phyloP scores from a whole-genome alignment of 1,140 invertebrate species.

The Matsumurasca onukii region DNA sequence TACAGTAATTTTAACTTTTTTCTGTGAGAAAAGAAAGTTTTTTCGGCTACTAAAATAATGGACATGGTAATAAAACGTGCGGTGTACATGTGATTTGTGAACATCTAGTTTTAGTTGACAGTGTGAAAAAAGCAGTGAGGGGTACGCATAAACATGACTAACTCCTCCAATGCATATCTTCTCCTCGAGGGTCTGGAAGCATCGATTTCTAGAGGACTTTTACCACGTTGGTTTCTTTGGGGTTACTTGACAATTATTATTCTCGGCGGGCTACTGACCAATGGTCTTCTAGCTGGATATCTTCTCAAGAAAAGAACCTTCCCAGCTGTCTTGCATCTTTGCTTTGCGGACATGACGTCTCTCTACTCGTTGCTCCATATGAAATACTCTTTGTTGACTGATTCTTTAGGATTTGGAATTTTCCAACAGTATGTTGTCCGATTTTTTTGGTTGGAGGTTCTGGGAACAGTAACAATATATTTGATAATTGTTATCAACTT shows the following conservation, averaged over 20 bases:
- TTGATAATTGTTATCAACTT: slow-evolving; percentile 25
- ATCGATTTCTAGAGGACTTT: not conserved
- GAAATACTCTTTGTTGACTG: slow-evolving; percentile 24
- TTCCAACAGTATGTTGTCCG: slow-evolving; percentile 3
- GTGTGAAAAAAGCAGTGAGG: no score
- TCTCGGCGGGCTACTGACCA: slow-evolving; percentile 4
- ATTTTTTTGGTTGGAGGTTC: slow-evolving; percentile 22
- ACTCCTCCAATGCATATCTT: no score
- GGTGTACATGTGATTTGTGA: no score
- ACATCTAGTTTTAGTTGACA: no score
- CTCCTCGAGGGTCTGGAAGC: not conserved
- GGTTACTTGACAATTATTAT: not conserved
- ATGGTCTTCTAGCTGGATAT: slow-evolving; percentile 1
- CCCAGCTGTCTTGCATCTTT: not conserved
- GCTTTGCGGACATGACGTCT: slow-evolving; percentile 10
- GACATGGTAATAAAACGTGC: no score
- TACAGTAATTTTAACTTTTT: no score
- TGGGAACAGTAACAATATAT: slow-evolving; percentile 23
- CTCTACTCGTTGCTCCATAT: slow-evolving; percentile 29
- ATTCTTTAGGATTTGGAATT: slow-evolving; percentile 15
- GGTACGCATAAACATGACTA: no score
- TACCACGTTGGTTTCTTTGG: slow-evolving; percentile 26
- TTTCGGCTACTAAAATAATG: no score
- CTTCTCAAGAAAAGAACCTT: slow-evolving; percentile 18
- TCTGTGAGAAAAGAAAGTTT: no score